Conservation (phyloP, 2,888 invertebrate species). For the Macropis europaea region DNA sequence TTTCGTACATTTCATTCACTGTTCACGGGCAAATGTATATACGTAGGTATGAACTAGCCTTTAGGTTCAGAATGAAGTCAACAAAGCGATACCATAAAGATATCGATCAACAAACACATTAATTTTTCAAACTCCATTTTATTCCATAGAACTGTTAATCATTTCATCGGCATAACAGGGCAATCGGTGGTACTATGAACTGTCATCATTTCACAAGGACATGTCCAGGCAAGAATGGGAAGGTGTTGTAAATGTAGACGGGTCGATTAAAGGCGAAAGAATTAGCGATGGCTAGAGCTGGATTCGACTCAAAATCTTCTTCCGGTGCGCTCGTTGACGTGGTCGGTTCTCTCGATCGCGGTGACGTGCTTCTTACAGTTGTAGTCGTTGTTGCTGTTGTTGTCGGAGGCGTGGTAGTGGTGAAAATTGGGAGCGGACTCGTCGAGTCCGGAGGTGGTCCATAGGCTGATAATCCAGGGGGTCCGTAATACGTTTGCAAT, state of each 20-base stretch:
- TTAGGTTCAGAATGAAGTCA: no score
- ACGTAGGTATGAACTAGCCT: no score
- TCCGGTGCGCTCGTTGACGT: slow-evolving; percentile 51
- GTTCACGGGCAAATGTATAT: no score
- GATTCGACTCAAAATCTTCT: slow-evolving; percentile 69
- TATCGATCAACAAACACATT: no score
- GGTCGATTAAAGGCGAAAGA: slow-evolving; percentile 77
- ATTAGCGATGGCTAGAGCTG: slow-evolving; percentile 75
- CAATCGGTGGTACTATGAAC: neutral
- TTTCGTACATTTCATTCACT: no score
- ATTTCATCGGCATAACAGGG: neutral
- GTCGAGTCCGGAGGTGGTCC: slow-evolving; percentile 59
- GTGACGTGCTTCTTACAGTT: slow-evolving; percentile 64
- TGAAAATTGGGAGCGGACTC: slow-evolving; percentile 43
- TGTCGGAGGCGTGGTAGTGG: slow-evolving; percentile 42
- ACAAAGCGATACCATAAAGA: no score
- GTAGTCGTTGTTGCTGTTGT: slow-evolving; percentile 51
- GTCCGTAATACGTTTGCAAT: slow-evolving; percentile 57
- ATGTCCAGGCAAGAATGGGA: slow-evolving; percentile 65
- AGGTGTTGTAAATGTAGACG: slow-evolving; percentile 74
- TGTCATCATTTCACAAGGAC: slow-evolving; percentile 29
- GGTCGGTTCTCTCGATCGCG: slow-evolving; percentile 68
- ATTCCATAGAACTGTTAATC: neutral
- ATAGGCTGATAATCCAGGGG: slow-evolving; percentile 62
- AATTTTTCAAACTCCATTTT: neutral